A percentile compares a stretch with the other conserved stretches of the same genome.
phyloP scores from a whole-genome alignment of 2,797 vertebrate genomes.

The Eurystomus glaucurus region DNA sequence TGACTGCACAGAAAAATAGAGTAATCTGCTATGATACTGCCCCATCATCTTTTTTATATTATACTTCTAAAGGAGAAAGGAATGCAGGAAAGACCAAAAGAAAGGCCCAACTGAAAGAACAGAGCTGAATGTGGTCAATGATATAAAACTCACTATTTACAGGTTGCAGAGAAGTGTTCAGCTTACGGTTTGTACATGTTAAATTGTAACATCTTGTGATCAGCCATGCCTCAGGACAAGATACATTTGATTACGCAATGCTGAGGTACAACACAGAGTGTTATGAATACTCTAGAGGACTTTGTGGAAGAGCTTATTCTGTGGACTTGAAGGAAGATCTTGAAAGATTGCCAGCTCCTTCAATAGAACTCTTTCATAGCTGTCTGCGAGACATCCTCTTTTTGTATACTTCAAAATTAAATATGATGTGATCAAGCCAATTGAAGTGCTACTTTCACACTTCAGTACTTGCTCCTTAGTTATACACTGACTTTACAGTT shows the following conservation, averaged over 20 bases:
- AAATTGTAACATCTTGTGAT: neutral
- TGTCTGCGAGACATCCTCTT: neutral
- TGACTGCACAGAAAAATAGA: neutral
- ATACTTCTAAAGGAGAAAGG: neutral
- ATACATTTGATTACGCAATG: neutral
- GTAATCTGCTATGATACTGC: rapidly evolving
- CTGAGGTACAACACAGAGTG: neutral
- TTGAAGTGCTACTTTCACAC: neutral
- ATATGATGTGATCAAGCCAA: neutral
- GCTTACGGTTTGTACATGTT: neutral
- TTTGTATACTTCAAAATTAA: neutral
- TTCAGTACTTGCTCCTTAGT: neutral
- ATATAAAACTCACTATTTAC: neutral
- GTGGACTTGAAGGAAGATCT: neutral
- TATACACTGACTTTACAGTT: neutral
- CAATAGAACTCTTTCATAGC: rapidly evolving
- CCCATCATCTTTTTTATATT: neutral
- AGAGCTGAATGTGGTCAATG: neutral
- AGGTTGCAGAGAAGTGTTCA: neutral
- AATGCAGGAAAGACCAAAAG: neutral
- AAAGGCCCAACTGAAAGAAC: neutral
- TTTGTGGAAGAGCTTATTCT: neutral
- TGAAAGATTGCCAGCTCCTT: neutral
- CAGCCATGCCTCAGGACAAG: neutral
- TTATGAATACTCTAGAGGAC: neutral